Evolutionary conservation across 2,888 invertebrate genomes (phyloP), one percentile per base, ranked within the genome.

Genomic region (Digitonthophagus gazella): DNA sequence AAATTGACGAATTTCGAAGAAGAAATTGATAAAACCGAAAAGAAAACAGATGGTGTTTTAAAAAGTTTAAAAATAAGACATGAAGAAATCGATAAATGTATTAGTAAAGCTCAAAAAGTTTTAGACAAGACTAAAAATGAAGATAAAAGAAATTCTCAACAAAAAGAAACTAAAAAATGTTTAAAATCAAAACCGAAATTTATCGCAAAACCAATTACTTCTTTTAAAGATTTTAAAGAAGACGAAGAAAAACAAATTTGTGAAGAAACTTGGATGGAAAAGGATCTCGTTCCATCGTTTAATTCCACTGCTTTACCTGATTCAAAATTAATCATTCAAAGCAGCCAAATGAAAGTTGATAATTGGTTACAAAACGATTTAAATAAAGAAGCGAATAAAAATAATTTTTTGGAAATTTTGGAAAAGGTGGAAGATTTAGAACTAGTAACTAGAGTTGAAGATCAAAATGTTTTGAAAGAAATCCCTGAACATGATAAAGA

Each of bases 241-340:
- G 61, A 65, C 22, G 8, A 28, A 1, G 19, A 20, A 8, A 15
- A 19, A 2, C 44, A 71, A 14, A 66, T 69, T 8, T 71, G 79
- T 63, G 74, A 78, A 8, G 79, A 80, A 58, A 76, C 80, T 0
- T 81, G 81, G 80, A 79, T 81, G 76, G 61, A 67, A 6, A 58
- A 56, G 15, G 56, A 58, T 15, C 28, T 16, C 55, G 8, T 58
- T 18, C 22, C 64, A 8, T 54, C 20, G 22, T 67, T 64, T 16
- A 56, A 67, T 64, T 20, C 57, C 2, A 28, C 44, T 2, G 18
- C 58, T 28, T 14, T 67, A 8, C 5, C 8, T 22, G 6, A 61
- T 1, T 58, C 58, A 11, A 55, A 61, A 58, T 16, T 15, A 18
- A 28, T 67, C 11, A n/a, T n/a, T n/a, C n/a, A n/a, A n/a, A 18